Percentiles rank a stretch among this genome's conserved stretches.
phyloP scores from a whole-genome alignment of 2,113 vertebrate species.

The Hippocampus zosterae region DNA sequence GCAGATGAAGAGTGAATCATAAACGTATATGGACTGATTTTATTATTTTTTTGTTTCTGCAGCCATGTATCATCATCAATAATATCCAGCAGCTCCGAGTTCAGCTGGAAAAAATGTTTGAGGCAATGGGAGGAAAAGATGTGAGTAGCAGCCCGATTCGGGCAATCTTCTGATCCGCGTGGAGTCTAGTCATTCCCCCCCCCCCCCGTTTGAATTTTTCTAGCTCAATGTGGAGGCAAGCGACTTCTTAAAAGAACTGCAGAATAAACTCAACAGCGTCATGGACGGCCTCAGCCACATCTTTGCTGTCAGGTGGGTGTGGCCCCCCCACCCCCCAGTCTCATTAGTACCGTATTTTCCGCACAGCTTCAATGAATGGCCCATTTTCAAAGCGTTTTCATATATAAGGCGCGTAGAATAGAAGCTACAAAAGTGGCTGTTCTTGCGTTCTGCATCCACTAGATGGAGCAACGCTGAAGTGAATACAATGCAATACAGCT shows the following conservation, averaged over 20 bases:
- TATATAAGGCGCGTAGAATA: too few species aligned
- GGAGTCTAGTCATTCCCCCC: too few species aligned
- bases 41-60: slow-evolving; percentile 18
- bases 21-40: slow-evolving; percentile 20
- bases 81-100: slow-evolving; percentile 96
- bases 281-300: slow-evolving; percentile 92
- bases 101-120: slow-evolving; percentile 97
- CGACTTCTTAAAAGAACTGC: slow-evolving; percentile 93
- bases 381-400: too few species aligned
- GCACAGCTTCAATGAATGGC: too few species aligned
- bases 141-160: slow-evolving; percentile 61
- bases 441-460: too few species aligned
- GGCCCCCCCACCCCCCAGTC: background rate
- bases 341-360: too few species aligned
- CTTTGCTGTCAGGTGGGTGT: slow-evolving; percentile 87
- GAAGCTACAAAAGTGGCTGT: too few species aligned
- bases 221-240: slow-evolving; percentile 92
- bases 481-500: too few species aligned
- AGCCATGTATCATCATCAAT: slow-evolving; percentile 98
- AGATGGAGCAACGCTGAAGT: too few species aligned
- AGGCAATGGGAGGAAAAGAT: slow-evolving; percentile 95
- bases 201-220: background rate
- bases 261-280: slow-evolving; percentile 93
- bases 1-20: slow-evolving; percentile 1
- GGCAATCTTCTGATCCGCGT: background rate